These are phyloP conservation scores for Cherax destructor DNA, from an alignment of 1,140 invertebrate species.

Conservation along the genomic window DNA sequence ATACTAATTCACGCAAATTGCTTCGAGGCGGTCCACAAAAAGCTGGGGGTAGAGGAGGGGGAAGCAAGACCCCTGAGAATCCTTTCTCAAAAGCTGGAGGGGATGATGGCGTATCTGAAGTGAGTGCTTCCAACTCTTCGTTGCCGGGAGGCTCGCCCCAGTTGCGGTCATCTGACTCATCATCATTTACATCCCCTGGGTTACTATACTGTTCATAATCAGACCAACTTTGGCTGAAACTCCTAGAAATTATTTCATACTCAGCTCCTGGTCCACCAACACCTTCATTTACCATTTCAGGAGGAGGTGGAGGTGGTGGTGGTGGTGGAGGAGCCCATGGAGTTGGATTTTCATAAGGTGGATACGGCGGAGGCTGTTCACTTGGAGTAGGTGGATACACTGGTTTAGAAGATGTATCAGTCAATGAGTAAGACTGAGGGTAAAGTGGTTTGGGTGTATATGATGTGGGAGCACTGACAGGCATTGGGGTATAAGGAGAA, in stretches of 20 bases:
- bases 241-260: slow-evolving; percentile 30
- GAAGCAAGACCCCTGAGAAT: slow-evolving; percentile 20
- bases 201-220: slow-evolving; percentile 47
- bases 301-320: slow-evolving; percentile 55
- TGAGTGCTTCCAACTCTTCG: slow-evolving; percentile 67
- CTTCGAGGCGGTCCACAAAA: slow-evolving; percentile 35
- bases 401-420: slow-evolving; percentile 29
- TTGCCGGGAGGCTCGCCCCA: slow-evolving; percentile 71
- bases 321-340: slow-evolving; percentile 36
- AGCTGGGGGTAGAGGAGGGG: slow-evolving; percentile 21
- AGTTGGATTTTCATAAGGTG: slow-evolving; percentile 33
- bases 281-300: slow-evolving; percentile 19
- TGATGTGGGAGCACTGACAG: slow-evolving; percentile 25
- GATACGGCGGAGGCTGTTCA: slow-evolving; percentile 31
- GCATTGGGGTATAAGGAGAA: slow-evolving; percentile 17
- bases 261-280: slow-evolving; percentile 18
- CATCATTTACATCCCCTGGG: slow-evolving; percentile 42
- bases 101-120: slow-evolving; percentile 55
- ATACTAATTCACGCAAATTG: slow-evolving; percentile 40
- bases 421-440: slow-evolving; percentile 25
- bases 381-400: slow-evolving; percentile 10
- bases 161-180: slow-evolving; percentile 68
- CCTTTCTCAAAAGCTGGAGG: slow-evolving; percentile 57
- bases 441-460: slow-evolving; percentile 45
- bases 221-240: slow-evolving; percentile 38